Conservation (phyloP, 2,113 vertebrate genomes). For the Neogobius melanostomus region DNA sequence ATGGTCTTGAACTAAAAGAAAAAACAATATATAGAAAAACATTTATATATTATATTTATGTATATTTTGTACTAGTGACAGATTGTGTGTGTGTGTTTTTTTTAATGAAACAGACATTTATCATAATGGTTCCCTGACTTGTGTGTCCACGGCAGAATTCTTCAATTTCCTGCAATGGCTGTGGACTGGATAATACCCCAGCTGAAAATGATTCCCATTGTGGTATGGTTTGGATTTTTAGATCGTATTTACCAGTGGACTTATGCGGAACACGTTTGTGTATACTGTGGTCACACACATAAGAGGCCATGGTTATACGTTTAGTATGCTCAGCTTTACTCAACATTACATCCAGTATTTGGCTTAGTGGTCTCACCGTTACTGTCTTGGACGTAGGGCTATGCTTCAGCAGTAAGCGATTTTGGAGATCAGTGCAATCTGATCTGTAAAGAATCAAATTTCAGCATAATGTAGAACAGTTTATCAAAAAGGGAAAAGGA, state of each 20-base stretch:
- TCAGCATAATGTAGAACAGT: too few relatives aligned
- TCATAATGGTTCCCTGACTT: conserved; percentile 38
- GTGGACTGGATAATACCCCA: conserved; percentile 53
- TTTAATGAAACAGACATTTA: conserved; percentile 34
- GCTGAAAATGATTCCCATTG: conserved; percentile 59
- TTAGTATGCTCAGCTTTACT: not conserved
- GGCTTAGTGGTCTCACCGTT: not conserved
- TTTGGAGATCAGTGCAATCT: not conserved
- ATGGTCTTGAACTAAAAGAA: conserved; percentile 19
- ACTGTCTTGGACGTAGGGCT: not conserved
- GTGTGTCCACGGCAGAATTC: conserved; percentile 55
- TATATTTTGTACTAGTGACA: conserved; percentile 11
- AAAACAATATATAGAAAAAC: too few relatives aligned
- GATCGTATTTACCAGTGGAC: conserved; percentile 19
- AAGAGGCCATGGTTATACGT: not conserved
- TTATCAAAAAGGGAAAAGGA: too few relatives aligned
- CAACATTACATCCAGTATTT: not conserved
- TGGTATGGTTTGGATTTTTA: conserved; percentile 42
- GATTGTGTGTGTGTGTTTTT: conserved; percentile 3
- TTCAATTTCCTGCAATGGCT: conserved; percentile 70
- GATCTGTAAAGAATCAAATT: too few relatives aligned
- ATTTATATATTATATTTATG: too few relatives aligned
- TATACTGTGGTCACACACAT: conserved; percentile 5
- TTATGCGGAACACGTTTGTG: conserved; percentile 13
- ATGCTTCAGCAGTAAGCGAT: not conserved